Evolutionary conservation across 1,140 invertebrate species (phyloP).

Genomic region (Steinernema khuongi): DNA sequence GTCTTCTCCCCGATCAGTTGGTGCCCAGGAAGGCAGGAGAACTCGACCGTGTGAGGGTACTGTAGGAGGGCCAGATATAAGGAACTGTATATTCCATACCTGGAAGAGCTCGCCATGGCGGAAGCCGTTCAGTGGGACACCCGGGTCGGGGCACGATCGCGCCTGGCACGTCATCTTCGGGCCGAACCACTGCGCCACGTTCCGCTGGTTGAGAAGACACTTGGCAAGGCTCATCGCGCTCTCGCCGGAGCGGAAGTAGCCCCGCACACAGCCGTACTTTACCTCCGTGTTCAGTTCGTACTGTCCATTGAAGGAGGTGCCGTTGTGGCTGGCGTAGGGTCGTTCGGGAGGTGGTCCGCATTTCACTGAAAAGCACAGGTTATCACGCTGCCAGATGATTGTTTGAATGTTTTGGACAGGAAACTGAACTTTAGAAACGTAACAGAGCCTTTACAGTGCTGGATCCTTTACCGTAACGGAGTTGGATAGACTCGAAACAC

Average conservation of each 20-base stretch:
- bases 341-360: slow-evolving; percentile 79
- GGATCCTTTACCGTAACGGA: slow-evolving; percentile 21
- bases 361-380: slow-evolving; percentile 67
- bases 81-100: too few relatives aligned
- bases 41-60: slow-evolving; percentile 71
- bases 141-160: slow-evolving; percentile 76
- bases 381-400: too few relatives aligned
- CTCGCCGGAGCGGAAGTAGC: slow-evolving; percentile 69
- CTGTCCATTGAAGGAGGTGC: slow-evolving; percentile 62
- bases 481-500: slow-evolving; percentile 17
- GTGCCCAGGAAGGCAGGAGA: slow-evolving; percentile 60
- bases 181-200: slow-evolving; percentile 78
- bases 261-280: slow-evolving; percentile 82
- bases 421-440: slow-evolving; percentile 22
- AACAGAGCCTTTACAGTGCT: slow-evolving; percentile 6
- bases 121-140: slow-evolving; percentile 80
- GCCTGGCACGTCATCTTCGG: slow-evolving; percentile 89
- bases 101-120: slow-evolving; percentile 82
- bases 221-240: slow-evolving; percentile 69
- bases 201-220: slow-evolving; percentile 77
- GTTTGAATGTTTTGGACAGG: too few relatives aligned
- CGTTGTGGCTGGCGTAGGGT: slow-evolving; percentile 79
- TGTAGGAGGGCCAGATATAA: too few relatives aligned
- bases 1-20: slow-evolving; percentile 58
- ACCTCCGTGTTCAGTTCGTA: slow-evolving; percentile 67